Evolutionary conservation across 35 echinoderm and acorn worm genomes (phyloP).

Genomic region (Anneissia japonica): DNA sequence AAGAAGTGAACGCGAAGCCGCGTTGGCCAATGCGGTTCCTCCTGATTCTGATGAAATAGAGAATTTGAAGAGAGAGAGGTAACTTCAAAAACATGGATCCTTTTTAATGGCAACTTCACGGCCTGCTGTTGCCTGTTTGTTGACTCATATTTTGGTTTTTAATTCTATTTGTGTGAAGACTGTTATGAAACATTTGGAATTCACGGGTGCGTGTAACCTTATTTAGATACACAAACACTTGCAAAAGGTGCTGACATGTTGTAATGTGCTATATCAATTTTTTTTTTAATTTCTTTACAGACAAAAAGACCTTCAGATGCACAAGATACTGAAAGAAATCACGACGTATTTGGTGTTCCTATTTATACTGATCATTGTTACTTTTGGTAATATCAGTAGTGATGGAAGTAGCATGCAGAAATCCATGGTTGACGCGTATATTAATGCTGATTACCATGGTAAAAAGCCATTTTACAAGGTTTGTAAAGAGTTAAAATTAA

Average conservation of each 20-base stretch:
- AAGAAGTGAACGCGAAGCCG: slow-evolving; percentile 17
- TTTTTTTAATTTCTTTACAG: too few relatives aligned
- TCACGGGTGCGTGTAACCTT: too few relatives aligned
- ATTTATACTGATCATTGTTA: slow-evolving; percentile 63
- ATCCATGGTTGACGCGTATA: neutral
- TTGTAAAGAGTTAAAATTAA: too few relatives aligned
- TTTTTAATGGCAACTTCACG: too few relatives aligned
- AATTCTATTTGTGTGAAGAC: too few relatives aligned
- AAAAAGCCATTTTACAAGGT: neutral
- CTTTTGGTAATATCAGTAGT: slow-evolving; percentile 58
- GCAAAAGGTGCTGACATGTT: too few relatives aligned
- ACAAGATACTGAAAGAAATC: slow-evolving; percentile 73
- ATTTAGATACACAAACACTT: too few relatives aligned
- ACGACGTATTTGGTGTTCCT: slow-evolving; percentile 70
- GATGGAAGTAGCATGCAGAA: slow-evolving; percentile 22
- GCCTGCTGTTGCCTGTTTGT: too few relatives aligned
- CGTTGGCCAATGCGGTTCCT: slow-evolving; percentile 71
- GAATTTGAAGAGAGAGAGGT: slow-evolving; percentile 65
- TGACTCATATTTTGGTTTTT: too few relatives aligned
- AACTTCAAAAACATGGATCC: neutral
- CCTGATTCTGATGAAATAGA: slow-evolving; percentile 69
- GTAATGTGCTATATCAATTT: too few relatives aligned
- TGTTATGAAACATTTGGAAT: too few relatives aligned
- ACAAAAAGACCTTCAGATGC: slow-evolving; percentile 90
- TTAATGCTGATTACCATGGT: neutral